Evolutionary conservation across 2,113 vertebrate genomes (phyloP), one percentile per base, ranked within the genome.

Genomic region (Calonectris borealis): DNA sequence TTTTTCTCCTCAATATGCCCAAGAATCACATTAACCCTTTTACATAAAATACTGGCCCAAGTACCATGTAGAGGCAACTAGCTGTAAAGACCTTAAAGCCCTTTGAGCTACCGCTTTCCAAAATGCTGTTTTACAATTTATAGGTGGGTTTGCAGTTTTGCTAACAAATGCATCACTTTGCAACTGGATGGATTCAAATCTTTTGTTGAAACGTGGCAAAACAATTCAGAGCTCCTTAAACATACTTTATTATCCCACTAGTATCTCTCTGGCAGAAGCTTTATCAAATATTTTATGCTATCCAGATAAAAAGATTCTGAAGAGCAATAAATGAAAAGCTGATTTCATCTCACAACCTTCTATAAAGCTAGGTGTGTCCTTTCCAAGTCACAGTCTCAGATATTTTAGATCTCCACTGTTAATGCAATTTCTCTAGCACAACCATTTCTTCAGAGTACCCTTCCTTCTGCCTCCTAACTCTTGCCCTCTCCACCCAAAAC

Each of bases 1-100:
- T 52, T 44, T 68, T 13, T 13, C 16, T 88, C 65, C 69, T 82
- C 68, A 83, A 57, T 79, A 89, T n/a, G 60, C 64, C 60, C 51
- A 94, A 72, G 70, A 92, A 94, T 72, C 57, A 61, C 73, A 83
- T 70, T 70, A 96, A 96, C 52, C 34, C 57, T 86, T 95, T 86
- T 17, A 61, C 86, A 82, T 52, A 88, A 93, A 95, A 76, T 32
- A 64, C 77, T 72, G 46, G 49, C 62, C 83, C 36, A 38, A 89
- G 49, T 40, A 84, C 25, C 49, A 57, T 1, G 19, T 12, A 61
- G 26, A 85, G 34, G 51, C 46, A 84, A 55, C 51, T 42, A 61
- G 20, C 61, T 89, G 20, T 11, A 55, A 88, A 48, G 65, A 70
- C 46, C 54, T 65, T 65, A 78, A 71, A 71, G 57, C 34, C 57